These are phyloP conservation scores for Pseudotriccus pelzelni DNA, from an alignment of 2,797 vertebrate genomes.

Conservation along the genomic window DNA sequence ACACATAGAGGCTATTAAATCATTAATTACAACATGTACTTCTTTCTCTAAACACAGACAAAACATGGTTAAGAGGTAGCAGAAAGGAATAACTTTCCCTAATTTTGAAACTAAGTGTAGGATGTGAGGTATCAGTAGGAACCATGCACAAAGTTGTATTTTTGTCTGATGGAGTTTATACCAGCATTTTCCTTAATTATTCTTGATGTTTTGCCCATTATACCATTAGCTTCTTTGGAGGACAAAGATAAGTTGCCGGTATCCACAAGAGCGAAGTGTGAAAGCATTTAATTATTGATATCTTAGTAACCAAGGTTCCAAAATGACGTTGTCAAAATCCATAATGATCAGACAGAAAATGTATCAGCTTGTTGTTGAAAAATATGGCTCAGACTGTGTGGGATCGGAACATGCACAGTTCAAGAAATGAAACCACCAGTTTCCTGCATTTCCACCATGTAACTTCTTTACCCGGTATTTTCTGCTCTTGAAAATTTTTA, in stretches of 20 bases:
- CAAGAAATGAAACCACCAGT: not conserved
- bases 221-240: conserved; percentile 76
- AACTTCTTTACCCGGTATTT: not conserved
- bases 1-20: conserved; percentile 53
- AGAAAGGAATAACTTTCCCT: conserved; percentile 28
- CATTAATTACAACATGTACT: conserved; percentile 48
- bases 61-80: conserved; percentile 33
- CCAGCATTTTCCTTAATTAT: conserved; percentile 74
- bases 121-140: conserved; percentile 9
- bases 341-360: conserved; percentile 68
- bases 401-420: not conserved
- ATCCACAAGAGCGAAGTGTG: conserved; percentile 75
- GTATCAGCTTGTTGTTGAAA: conserved; percentile 50
- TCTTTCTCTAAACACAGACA: conserved; percentile 34
- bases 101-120: conserved; percentile 37
- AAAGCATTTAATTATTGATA: conserved; percentile 81
- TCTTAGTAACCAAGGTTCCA: conserved; percentile 74
- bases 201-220: conserved; percentile 79
- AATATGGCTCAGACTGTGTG: not conserved
- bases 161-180: conserved; percentile 54
- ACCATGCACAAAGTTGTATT: conserved; percentile 3
- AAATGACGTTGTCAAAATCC: conserved; percentile 74
- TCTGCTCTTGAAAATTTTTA: not conserved
- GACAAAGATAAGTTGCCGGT: conserved; percentile 78
- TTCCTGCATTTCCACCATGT: not conserved